Base-by-base conservation (phyloP, 2,113 vertebrate genomes). In the Calonectris borealis region DNA sequence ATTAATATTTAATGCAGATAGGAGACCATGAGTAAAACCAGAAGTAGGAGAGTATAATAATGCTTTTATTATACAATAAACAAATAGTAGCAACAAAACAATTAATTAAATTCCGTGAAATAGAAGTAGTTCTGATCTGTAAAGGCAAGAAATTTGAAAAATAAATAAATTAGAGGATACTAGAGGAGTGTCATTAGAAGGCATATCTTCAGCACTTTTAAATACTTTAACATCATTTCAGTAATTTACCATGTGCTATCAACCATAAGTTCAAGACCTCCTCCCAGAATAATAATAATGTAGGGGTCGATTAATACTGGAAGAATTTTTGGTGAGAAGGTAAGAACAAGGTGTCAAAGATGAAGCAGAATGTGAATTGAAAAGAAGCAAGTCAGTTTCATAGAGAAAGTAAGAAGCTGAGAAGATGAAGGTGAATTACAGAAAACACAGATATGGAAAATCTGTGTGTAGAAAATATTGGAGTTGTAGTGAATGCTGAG, bases 31-130 rank as follows among this genome's bases (percentile, higher is more conserved):
- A 7, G 24, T 12, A 52, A 77, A 65, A 58, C 11, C 27, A 83
- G 16, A 78, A 55, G 26, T n/a, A 73, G 5, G 8, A 15, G 13
- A 60, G 3, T 16, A 29, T 58, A 15, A 11, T 16, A 75, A 79
- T 49, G 9, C 1, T 42, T 72, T 76, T 36, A 16, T 76, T 51
- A 46, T 9, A 20, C 34, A 29, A 36, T 69, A 42, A 83, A 52
- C 1, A 65, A 64, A 52, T 16, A 0, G 0, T 42, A 75, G 19
- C 13, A 57, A 27, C 7, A 70, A 70, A 70, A 55, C 0, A 46
- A 62, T 57, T 57, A 12, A 66, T 38, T 5, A n/a, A 16, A 62
- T 9, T 44, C 11, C 80, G 17, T 49, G 48, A 83, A 93, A 12
- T 21, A 88, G 26, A 57, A 65, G 5, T 29, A 34, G 24, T 80